Conservation (phyloP, 2,888 invertebrate genomes). For the Stictocephala bisonia region DNA sequence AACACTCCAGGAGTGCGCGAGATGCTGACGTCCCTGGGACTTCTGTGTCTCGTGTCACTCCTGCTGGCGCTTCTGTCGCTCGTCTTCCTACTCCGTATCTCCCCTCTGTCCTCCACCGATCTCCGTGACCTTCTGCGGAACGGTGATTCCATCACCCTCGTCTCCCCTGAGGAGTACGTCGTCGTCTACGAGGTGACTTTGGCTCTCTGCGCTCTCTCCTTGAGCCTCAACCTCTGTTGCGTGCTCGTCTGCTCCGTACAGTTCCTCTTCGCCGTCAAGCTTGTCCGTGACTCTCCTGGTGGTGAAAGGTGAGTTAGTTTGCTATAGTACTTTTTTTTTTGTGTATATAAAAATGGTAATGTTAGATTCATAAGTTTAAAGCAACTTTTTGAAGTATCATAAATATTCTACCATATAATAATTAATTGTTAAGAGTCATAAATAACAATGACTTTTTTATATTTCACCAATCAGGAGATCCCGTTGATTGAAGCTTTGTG, state of each 20-base stretch:
- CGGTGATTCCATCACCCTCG: conserved; percentile 68
- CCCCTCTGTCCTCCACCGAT: conserved; percentile 70
- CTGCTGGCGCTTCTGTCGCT: conserved; percentile 85
- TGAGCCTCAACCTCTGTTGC: conserved; percentile 90
- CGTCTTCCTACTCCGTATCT: conserved; percentile 86
- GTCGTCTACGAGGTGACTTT: conserved; percentile 93
- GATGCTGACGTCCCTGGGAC: conserved; percentile 85
- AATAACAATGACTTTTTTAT: too few species aligned
- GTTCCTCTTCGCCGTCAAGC: conserved; percentile 92
- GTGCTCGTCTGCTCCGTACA: conserved; percentile 93
- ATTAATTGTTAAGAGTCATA: too few species aligned
- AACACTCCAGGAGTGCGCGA: conserved; percentile 72
- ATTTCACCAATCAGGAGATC: too few species aligned
- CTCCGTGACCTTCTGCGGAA: conserved; percentile 69
- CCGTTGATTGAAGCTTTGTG: too few species aligned
- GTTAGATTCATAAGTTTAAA: too few species aligned
- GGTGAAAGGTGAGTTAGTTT: conserved; percentile 74
- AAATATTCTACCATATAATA: too few species aligned
- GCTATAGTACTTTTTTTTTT: too few species aligned
- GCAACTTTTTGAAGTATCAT: too few species aligned
- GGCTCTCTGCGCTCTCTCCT: conserved; percentile 87
- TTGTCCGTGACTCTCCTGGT: conserved; percentile 87
- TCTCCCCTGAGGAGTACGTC: conserved; percentile 82
- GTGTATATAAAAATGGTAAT: too few species aligned
- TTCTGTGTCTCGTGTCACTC: conserved; percentile 83